Conservation (phyloP, 1,140 invertebrate species). For the Rhizoglyphus robini region DNA sequence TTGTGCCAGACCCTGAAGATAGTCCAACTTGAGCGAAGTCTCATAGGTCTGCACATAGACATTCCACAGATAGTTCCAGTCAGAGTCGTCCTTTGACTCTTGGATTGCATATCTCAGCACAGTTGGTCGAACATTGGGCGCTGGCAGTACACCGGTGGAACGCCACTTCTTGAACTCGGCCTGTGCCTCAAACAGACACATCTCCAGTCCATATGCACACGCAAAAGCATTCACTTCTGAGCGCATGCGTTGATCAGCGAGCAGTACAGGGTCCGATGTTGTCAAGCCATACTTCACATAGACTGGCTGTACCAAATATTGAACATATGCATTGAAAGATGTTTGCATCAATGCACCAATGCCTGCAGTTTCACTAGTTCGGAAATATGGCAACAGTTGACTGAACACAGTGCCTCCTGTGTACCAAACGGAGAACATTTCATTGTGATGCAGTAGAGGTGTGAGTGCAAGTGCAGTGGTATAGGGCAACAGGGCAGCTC, state of each 20-base stretch:
- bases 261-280: not conserved
- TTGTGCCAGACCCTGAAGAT: constrained; percentile 9
- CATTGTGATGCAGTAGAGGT: constrained; percentile 54
- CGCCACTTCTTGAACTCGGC: constrained; percentile 15
- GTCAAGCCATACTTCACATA: not conserved
- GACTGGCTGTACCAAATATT: not conserved
- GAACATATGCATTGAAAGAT: not conserved
- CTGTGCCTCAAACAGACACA: not conserved
- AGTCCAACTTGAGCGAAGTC: constrained; percentile 11
- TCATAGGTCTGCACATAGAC: not conserved
- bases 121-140: not conserved
- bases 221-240: not conserved
- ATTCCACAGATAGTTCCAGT: constrained; percentile 17
- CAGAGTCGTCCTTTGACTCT: constrained; percentile 4
- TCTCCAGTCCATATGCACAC: constrained; percentile 4
- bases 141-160: not conserved
- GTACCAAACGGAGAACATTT: constrained; percentile 63
- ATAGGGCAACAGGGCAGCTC: constrained; percentile 52
- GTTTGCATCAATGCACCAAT: not conserved
- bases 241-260: not conserved
- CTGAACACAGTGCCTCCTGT: constrained; percentile 37
- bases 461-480: constrained; percentile 55
- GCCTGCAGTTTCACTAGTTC: not conserved
- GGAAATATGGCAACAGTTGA: constrained; percentile 10
- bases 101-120: constrained; percentile 9